Evolutionary conservation across 2,113 vertebrate species (phyloP).

Genomic region (Epinephelus moara): DNA sequence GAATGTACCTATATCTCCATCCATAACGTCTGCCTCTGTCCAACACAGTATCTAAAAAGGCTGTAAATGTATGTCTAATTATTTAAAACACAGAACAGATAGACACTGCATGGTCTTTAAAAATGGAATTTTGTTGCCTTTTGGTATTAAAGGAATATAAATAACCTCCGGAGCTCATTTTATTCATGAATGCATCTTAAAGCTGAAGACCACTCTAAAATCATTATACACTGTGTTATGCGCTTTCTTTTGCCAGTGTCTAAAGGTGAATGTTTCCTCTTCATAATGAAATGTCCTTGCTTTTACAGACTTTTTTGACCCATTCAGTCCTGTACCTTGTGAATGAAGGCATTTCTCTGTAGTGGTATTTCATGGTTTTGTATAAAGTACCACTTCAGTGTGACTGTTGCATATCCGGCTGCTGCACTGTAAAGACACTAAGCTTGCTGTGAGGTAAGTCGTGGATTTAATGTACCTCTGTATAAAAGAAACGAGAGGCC

Average conservation of each 20-base stretch:
- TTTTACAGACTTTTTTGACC: neutral
- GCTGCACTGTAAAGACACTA: neutral
- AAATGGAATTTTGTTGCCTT: neutral
- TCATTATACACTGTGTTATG: neutral
- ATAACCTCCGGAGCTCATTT: neutral
- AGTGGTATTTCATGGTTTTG: neutral
- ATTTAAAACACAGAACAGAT: neutral
- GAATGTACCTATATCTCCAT: neutral
- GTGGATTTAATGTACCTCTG: conserved; percentile 1
- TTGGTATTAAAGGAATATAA: neutral
- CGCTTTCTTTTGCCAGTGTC: neutral
- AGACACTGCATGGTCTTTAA: neutral
- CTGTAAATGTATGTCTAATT: neutral
- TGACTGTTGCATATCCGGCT: conserved; percentile 16
- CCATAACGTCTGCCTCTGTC: neutral
- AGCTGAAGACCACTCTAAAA: neutral
- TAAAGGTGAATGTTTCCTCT: neutral
- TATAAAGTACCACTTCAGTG: neutral
- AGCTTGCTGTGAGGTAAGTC: conserved; percentile 9
- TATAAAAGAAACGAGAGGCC: neutral
- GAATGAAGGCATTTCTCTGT: neutral
- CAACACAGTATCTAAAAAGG: neutral
- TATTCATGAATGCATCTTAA: neutral
- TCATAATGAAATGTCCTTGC: neutral
- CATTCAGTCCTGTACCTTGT: neutral